Evolutionary conservation across 1,140 invertebrate genomes (phyloP), one percentile per base, ranked within the genome.

Genomic region (Magallana gigas): DNA sequence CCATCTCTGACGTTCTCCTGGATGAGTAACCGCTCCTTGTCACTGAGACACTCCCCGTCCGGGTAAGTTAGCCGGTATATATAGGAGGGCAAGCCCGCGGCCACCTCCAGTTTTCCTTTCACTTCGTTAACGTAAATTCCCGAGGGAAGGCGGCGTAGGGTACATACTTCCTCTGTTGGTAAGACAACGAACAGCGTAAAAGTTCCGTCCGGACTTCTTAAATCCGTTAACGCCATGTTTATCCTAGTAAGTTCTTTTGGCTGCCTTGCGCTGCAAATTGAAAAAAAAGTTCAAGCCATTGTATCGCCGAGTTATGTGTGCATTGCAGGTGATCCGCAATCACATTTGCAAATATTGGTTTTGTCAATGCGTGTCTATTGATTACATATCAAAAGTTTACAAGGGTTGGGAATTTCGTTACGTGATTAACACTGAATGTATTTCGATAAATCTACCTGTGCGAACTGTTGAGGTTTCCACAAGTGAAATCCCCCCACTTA

Each of bases 101-200:
- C 23, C 23, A 93, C 71, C 81, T 93, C 92, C 48, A 93, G 88
- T n/a, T 87, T 85, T 8, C 82, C 89, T 87, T 91, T 90, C 12
- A 93, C 68, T 18, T 91, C 89, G 48, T 87, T 57, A 0, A 92
- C 86, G 12, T 87, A 89, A 18, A 91, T 90, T 9, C 92, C 92
- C 8, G 92, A 92, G 7, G 81, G 16, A 1, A 93, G 81, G 8
- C 89, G 84, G 4, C 92, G 87, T 0, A 93, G 83, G 0, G 92
- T 92, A 57, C 92, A 91, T 0, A 93, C 90, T 83, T 91, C 89
- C 29, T 93, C 90, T 12, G 71, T 87, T 8, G 92, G 92, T 7
- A 93, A 84, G 56, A 92, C 87, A 18, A 93, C 86, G 80, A 93
- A 93, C 2, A 93, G 18, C 0, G 92, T 93, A 48, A 93, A 93